Evolutionary conservation across 2,888 invertebrate species (phyloP), one percentile per base, ranked within the genome.

Genomic region (Dryococelus australis): DNA sequence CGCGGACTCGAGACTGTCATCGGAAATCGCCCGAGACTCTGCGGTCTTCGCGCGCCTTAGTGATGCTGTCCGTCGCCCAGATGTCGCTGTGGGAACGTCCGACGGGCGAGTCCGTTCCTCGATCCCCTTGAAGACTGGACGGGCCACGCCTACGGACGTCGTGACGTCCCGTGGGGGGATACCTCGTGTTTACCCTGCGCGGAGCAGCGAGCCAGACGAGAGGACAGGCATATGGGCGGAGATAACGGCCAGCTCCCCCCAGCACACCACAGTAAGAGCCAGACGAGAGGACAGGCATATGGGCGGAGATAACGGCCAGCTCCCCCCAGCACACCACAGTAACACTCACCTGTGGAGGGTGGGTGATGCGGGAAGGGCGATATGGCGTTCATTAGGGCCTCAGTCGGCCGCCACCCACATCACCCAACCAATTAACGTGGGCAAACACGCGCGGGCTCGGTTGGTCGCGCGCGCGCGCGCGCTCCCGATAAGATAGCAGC

Each of bases 341-440:
- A 10, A 1, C 8, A 16, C 0, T 20, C 20, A 65, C 65, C 10
- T 20, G 65, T n/a, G 20, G 2, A 65, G 65, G 65, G 65, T 51
- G 51, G 51, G 51, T 51, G 51, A 20, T 1, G 51, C 4, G 51
- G 8, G 51, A 8, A 1, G 65, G n/a, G 65, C n/a, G 65, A 3
- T 1, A 16, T 65, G 65, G 65, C 65, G 65, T 65, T 65, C 24
- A 65, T 65, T 65, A 65, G 65, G n/a, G 24, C 65, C 65, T n/a
- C 24, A 65, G 65, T n/a, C 65, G 65, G 65, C 65, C 65, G 65
- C 65, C 65, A 65, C 65, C 65, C 65, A 65, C 65, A 24, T 65
- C 65, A 65, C 65, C 65, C 65, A n/a, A 65, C 65, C 65, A 65
- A 65, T 65, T 65, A 65, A n/a, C 65, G 65, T 20, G 65, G 65